Evolutionary conservation across 2,113 vertebrate species (phyloP).

Genomic region (Varanus komodoensis): DNA sequence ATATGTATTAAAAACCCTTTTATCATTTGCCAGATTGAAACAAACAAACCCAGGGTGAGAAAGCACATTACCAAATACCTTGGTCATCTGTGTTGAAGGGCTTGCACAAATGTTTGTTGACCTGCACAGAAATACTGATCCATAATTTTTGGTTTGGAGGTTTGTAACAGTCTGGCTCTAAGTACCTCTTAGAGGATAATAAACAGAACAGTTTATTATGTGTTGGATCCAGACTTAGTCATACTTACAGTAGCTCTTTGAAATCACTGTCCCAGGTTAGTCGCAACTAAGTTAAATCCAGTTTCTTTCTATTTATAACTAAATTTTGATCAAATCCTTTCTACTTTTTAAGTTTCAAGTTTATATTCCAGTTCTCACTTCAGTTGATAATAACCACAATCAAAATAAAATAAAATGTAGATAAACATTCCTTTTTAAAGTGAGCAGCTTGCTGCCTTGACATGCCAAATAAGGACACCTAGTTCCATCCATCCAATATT

Average conservation of each 20-base stretch:
- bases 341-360: neutral
- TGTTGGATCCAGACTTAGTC: too few species aligned
- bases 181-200: neutral
- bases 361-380: neutral
- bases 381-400: neutral
- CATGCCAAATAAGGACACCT: neutral
- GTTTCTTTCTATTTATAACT: too few species aligned
- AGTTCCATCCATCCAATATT: neutral
- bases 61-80: neutral
- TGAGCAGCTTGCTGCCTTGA: conserved; percentile 3
- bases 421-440: neutral
- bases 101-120: neutral
- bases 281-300: too few species aligned
- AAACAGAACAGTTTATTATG: neutral
- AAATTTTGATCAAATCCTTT: too few species aligned
- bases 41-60: neutral
- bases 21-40: neutral
- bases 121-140: neutral
- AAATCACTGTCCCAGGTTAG: too few species aligned
- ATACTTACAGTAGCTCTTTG: too few species aligned
- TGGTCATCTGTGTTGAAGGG: neutral
- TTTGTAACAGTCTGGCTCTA: too few species aligned
- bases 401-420: neutral
- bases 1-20: neutral
- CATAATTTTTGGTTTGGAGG: neutral